phyloP scores from a whole-genome alignment of 2,113 vertebrate species.

The Fregetta grallaria region DNA sequence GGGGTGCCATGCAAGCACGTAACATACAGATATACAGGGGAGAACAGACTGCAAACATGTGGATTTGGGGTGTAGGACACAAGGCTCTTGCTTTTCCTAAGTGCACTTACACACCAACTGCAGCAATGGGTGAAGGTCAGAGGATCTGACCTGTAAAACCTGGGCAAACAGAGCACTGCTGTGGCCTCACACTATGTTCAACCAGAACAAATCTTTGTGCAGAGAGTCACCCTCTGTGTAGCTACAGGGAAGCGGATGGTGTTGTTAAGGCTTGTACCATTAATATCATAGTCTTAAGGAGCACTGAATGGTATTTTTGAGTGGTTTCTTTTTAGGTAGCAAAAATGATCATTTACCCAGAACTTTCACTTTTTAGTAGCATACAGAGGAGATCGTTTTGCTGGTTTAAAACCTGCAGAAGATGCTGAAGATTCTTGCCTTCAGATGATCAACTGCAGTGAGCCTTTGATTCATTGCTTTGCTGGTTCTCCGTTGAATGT shows the following conservation, averaged over 20 bases:
- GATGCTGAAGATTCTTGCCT: not conserved
- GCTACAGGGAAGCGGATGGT: not conserved
- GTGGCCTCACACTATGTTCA: not conserved
- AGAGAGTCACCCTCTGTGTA: not conserved
- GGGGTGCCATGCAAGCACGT: accelerated
- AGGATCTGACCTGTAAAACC: not conserved
- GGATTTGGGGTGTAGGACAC: not conserved
- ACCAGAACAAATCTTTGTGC: not conserved
- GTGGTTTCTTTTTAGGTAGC: not conserved
- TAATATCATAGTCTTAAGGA: not conserved
- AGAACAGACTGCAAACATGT: accelerated
- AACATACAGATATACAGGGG: not conserved
- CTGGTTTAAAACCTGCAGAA: not conserved
- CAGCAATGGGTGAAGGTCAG: not conserved
- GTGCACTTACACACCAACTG: not conserved
- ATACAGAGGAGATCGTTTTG: not conserved
- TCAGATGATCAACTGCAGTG: not conserved
- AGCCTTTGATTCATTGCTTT: not conserved
- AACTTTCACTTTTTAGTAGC: not conserved
- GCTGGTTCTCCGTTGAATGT: not conserved
- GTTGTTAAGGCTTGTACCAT: not conserved
- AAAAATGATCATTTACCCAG: not conserved
- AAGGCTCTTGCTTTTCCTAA: not conserved
- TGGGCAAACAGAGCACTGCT: not conserved
- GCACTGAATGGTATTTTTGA: not conserved